phyloP scores from a whole-genome alignment of 2,888 invertebrate genomes.

The Ornithoptera priamus region DNA sequence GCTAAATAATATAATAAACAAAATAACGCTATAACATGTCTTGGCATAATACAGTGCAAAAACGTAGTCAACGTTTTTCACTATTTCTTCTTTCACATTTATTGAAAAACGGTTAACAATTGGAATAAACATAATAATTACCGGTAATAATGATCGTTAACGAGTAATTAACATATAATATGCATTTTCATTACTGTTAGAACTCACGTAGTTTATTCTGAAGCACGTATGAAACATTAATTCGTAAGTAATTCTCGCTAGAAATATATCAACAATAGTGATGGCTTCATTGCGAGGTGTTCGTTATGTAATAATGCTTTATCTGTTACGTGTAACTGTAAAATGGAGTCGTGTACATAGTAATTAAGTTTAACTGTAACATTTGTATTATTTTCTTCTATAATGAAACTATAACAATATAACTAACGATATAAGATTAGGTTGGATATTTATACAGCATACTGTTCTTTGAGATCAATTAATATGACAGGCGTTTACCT shows the following conservation, averaged over 20 bases:
- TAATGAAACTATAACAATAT: neutral
- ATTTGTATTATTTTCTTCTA: neutral
- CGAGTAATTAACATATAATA: neutral
- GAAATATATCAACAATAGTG: conserved; percentile 10
- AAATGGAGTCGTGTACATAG: neutral
- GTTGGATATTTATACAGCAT: too few species aligned
- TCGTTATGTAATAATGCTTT: neutral
- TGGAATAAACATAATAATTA: neutral
- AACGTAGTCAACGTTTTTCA: too few species aligned
- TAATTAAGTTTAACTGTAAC: neutral
- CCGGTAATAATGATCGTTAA: neutral
- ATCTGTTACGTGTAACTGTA: conserved; percentile 1
- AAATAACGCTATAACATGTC: too few species aligned
- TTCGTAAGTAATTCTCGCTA: conserved; percentile 4
- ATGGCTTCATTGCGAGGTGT: conserved; percentile 20
- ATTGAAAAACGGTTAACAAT: neutral
- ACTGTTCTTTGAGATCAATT: too few species aligned
- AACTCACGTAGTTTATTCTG: conserved; percentile 18
- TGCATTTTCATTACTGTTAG: conserved; percentile 4
- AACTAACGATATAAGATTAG: too few species aligned
- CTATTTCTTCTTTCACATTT: too few species aligned
- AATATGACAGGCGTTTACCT: too few species aligned
- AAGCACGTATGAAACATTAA: conserved; percentile 19
- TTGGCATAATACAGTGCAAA: too few species aligned
- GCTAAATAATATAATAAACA: too few species aligned